Evolutionary conservation across 1,140 invertebrate species (phyloP).

Genomic region (Eufriesea mexicana): DNA sequence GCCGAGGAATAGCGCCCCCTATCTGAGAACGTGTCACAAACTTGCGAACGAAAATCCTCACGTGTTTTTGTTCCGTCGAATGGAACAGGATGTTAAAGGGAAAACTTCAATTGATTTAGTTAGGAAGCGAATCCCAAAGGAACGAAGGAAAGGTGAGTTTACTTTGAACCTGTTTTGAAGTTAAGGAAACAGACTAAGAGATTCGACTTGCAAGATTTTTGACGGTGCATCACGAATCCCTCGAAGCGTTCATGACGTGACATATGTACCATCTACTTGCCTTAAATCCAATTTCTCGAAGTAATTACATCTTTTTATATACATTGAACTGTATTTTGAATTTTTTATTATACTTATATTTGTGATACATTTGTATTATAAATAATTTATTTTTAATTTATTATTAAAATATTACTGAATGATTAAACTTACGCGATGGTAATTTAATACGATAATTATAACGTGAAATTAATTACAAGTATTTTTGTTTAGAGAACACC

Average conservation of each 20-base stretch:
- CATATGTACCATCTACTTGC: neutral
- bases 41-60: too few relatives aligned
- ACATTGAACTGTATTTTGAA: neutral
- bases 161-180: neutral
- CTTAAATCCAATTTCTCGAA: neutral
- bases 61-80: too few relatives aligned
- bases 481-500: too few relatives aligned
- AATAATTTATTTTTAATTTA: too few relatives aligned
- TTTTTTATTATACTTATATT: too few relatives aligned
- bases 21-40: too few relatives aligned
- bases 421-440: too few relatives aligned
- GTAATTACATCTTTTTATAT: neutral
- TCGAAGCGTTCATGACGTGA: neutral
- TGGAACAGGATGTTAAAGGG: neutral
- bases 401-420: too few relatives aligned
- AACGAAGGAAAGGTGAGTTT: neutral
- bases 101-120: constrained; percentile 17
- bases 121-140: neutral
- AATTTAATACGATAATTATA: too few relatives aligned
- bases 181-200: neutral
- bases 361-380: too few relatives aligned
- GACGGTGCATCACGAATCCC: neutral
- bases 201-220: neutral
- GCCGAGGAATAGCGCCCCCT: too few relatives aligned
- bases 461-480: too few relatives aligned